These are phyloP conservation scores for Pollicipes pollicipes DNA, from an alignment of 1,140 invertebrate species.

Conservation along the genomic window DNA sequence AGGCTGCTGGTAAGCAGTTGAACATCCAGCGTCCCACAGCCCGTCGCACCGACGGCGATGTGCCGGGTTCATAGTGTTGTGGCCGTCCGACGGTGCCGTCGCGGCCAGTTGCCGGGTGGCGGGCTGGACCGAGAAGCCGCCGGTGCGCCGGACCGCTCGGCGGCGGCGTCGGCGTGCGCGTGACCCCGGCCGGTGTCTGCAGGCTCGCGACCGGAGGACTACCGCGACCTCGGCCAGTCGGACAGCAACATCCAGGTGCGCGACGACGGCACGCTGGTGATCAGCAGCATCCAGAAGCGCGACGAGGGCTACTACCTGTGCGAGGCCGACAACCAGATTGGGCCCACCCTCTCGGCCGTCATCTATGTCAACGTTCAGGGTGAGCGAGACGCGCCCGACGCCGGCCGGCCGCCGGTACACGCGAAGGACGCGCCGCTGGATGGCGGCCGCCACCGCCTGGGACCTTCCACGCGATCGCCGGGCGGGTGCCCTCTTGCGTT, in stretches of 20 bases:
- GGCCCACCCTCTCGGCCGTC: conserved; percentile 77
- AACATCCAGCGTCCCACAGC: too few species aligned
- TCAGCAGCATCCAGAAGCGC: conserved; percentile 74
- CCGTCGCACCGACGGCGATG: too few species aligned
- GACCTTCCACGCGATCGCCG: neutral
- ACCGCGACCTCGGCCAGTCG: conserved; percentile 63
- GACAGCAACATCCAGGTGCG: conserved; percentile 74
- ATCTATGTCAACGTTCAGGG: conserved; percentile 83
- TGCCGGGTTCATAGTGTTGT: too few species aligned
- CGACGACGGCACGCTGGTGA: conserved; percentile 71
- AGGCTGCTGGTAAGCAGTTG: too few species aligned
- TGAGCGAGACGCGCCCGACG: too few species aligned
- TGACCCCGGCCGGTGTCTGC: too few species aligned
- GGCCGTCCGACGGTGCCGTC: too few species aligned
- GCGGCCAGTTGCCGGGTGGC: too few species aligned
- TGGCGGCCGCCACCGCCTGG: neutral
- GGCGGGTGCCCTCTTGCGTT: conserved; percentile 1
- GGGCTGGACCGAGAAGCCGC: too few species aligned
- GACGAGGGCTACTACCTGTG: conserved; percentile 91
- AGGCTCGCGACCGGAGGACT: conserved; percentile 49
- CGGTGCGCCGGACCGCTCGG: too few species aligned
- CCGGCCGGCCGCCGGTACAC: neutral
- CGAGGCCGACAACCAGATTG: conserved; percentile 88
- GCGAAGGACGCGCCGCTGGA: neutral
- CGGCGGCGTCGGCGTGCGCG: too few species aligned